These are phyloP conservation scores for Erythrolamprus reginae DNA, from an alignment of 2,113 vertebrate genomes.

Conservation along the genomic window DNA sequence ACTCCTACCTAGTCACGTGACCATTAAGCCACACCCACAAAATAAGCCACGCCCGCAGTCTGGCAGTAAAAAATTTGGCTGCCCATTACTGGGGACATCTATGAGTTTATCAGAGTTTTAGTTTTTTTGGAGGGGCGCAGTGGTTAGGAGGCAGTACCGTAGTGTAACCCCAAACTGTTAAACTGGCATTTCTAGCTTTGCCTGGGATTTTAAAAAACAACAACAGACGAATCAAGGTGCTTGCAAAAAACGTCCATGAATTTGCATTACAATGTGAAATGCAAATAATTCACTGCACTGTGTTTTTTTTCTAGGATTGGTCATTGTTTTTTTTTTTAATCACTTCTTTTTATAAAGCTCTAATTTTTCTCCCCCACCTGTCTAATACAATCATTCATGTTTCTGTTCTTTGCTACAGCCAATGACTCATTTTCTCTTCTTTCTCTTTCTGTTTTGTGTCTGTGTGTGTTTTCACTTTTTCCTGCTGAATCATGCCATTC, in stretches of 20 bases:
- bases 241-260: conserved; percentile 61
- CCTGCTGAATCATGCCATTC: conserved; percentile 78
- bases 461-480: conserved; percentile 60
- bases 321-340: no score
- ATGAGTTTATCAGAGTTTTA: neutral
- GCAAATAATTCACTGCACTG: conserved; percentile 62
- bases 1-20: no score
- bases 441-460: conserved; percentile 67
- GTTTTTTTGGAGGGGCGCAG: neutral
- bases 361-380: neutral
- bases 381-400: conserved; percentile 55
- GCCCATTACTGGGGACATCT: no score
- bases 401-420: conserved; percentile 67
- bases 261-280: conserved; percentile 73
- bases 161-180: neutral
- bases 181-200: conserved; percentile 67
- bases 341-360: conserved; percentile 21
- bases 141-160: no score
- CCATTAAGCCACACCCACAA: no score
- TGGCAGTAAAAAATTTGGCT: no score
- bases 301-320: conserved; percentile 50
- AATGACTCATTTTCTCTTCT: conserved; percentile 77
- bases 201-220: conserved; percentile 64
- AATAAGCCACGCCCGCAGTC: no score
- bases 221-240: conserved; percentile 34